These are phyloP conservation scores for Enteromius argenteus DNA, from an alignment of 2,797 vertebrate species.

Conservation along the genomic window DNA sequence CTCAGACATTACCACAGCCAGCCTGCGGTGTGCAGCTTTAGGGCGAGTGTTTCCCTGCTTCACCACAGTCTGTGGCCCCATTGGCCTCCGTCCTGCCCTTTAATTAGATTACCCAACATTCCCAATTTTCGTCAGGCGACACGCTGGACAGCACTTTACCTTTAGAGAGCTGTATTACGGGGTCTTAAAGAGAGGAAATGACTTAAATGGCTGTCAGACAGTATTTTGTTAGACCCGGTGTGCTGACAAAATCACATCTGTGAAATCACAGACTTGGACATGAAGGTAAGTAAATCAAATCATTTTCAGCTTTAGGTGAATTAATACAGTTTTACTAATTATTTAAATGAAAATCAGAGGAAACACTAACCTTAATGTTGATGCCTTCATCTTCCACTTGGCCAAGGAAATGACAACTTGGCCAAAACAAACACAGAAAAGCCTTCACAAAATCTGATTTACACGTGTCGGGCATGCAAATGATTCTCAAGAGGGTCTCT, in stretches of 20 bases:
- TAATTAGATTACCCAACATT: slow-evolving; percentile 83
- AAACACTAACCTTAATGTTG: background rate
- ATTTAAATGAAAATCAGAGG: background rate
- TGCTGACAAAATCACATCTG: slow-evolving; percentile 77
- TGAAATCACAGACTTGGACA: slow-evolving; percentile 54
- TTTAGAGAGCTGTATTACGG: slow-evolving; percentile 76
- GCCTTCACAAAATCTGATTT: slow-evolving; percentile 6
- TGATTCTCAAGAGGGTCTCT: slow-evolving; percentile 77
- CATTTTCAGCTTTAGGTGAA: background rate
- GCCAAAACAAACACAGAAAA: slow-evolving; percentile 20
- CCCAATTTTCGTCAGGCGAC: slow-evolving; percentile 73
- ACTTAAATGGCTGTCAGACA: slow-evolving; percentile 80
- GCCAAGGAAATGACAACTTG: background rate
- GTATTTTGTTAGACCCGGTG: slow-evolving; percentile 81
- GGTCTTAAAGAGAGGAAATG: slow-evolving; percentile 79
- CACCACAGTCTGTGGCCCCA: slow-evolving; percentile 70
- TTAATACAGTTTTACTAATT: background rate
- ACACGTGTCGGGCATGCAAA: slow-evolving; percentile 59
- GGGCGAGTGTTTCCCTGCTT: slow-evolving; percentile 75
- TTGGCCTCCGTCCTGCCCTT: slow-evolving; percentile 78
- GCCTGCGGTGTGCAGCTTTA: slow-evolving; percentile 77
- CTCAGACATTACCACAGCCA: slow-evolving; percentile 84
- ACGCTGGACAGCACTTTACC: slow-evolving; percentile 75
- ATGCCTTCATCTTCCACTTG: slow-evolving; percentile 7
- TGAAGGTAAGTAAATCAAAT: background rate